Evolutionary conservation across 2,888 invertebrate species (phyloP).

Genomic region (Ctena decussata): DNA sequence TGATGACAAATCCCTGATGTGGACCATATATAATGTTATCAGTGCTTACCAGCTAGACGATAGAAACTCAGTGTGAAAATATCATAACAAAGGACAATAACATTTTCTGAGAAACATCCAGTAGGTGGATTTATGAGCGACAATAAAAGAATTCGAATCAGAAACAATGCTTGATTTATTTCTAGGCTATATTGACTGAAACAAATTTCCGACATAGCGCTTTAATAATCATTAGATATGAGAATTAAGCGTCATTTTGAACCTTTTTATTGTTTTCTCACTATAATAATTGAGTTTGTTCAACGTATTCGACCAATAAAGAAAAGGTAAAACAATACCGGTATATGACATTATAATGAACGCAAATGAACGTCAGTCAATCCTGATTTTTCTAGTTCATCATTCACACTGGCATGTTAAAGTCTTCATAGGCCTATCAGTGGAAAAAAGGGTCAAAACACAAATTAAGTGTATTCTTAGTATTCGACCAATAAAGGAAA

Average conservation of each 20-base stretch:
- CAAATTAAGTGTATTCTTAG: neutral
- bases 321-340: too few relatives aligned
- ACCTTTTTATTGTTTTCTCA: neutral
- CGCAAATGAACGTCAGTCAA: too few relatives aligned
- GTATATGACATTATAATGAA: too few relatives aligned
- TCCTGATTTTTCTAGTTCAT: too few relatives aligned
- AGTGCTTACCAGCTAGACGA: too few relatives aligned
- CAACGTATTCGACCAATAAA: too few relatives aligned
- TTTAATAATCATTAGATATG: neutral
- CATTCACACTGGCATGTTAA: too few relatives aligned
- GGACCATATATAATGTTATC: neutral
- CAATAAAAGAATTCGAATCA: slow-evolving; percentile 5
- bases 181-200: slow-evolving; percentile 1
- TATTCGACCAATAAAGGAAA: neutral
- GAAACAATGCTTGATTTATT: neutral
- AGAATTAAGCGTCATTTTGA: neutral
- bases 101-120: neutral
- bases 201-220: neutral
- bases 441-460: too few relatives aligned
- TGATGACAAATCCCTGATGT: neutral
- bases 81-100: too few relatives aligned
- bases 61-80: too few relatives aligned
- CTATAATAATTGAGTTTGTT: too few relatives aligned
- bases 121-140: neutral
- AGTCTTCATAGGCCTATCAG: too few relatives aligned